Evolutionary conservation across 2,113 vertebrate genomes (phyloP), one percentile per base, ranked within the genome.

Genomic region (Sporophila hypoxantha): DNA sequence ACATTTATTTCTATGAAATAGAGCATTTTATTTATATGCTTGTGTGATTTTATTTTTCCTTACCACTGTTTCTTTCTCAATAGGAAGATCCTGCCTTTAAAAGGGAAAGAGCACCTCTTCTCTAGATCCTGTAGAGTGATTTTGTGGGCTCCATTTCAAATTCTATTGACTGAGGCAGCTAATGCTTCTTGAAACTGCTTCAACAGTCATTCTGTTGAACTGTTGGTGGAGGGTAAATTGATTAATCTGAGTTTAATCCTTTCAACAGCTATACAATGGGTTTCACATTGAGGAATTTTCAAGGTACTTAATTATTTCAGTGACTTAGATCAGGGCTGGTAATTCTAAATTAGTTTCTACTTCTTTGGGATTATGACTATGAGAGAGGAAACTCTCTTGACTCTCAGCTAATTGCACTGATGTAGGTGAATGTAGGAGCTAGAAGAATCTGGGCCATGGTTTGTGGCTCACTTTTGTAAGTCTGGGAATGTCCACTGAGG

Each of bases 91-190:
- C 14, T 76, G 5, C 18, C 44, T 82, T 76, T 89, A 53, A 80
- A 92, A 71, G 53, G 44, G 71, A 90, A 79, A 87, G 73, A 67
- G 76, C 82, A 88, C 89, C 78, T 93, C 20, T 93, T 93, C 87
- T 94, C 65, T 94, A 77, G 69, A 85, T 92, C 65, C 76, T 87
- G 18, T 73, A 75, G 46, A 65, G 18, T 49, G 20, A 56, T 74
- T 69, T 90, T 89, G 23, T 81, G 57, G 73, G 32, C 9, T 75
- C 23, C 13, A 26, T 81, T 89, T 88, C 39, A 67, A 80, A 74
- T 91, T 71, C 64, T 76, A 82, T n/a, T 73, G 66, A 26, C 37
- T 32, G 26, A 87, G 61, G 37, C 46, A 71, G 27, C n/a, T 71
- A 74, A 82, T 41, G 52, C 17, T 88, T 68, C 80, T 86, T 57